These are phyloP conservation scores for Tenthredo livida DNA, from an alignment of 2,888 invertebrate genomes.

Conservation along the genomic window DNA sequence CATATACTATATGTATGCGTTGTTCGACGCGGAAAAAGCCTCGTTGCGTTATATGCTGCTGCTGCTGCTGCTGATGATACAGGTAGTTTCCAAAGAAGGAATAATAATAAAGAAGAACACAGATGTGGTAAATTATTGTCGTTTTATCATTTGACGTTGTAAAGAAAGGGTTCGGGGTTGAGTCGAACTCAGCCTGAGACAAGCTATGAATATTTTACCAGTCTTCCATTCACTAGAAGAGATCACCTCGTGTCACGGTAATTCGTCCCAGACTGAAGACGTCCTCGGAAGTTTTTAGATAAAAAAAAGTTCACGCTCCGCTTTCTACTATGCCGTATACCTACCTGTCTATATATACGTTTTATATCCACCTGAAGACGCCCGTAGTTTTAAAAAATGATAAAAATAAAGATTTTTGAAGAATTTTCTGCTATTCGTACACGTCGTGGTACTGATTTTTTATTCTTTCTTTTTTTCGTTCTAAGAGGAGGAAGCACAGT, in stretches of 20 bases:
- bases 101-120: conserved; percentile 20
- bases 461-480: neutral
- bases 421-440: neutral
- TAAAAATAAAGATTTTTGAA: neutral
- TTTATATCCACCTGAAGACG: neutral
- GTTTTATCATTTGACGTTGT: conserved; percentile 38
- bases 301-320: neutral
- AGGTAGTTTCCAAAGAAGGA: neutral
- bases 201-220: conserved; percentile 49
- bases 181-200: conserved; percentile 22
- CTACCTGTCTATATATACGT: neutral
- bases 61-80: neutral
- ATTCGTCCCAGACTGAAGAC: conserved; percentile 38
- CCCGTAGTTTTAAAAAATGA: neutral
- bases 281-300: conserved; percentile 35
- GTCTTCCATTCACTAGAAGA: conserved; percentile 38
- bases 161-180: conserved; percentile 47
- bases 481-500: no score
- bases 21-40: neutral
- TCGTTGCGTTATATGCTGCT: no score
- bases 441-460: no score
- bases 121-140: conserved; percentile 52
- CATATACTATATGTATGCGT: no score
- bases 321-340: neutral
- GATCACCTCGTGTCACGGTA: conserved; percentile 50